Evolutionary conservation across 1,140 invertebrate species (phyloP).

Genomic region (Zaprionus ornatus): DNA sequence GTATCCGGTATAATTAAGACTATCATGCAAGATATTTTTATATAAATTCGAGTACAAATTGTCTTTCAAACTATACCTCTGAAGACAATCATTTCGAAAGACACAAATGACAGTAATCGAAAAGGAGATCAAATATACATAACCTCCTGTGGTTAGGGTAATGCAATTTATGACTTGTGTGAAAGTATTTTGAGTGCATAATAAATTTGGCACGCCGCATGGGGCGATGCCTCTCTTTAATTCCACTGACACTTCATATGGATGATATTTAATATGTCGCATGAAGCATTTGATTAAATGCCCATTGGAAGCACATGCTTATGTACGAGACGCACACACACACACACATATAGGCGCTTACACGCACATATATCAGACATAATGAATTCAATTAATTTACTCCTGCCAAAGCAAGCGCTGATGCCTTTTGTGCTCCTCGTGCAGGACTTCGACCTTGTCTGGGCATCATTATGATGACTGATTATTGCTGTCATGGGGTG

Average conservation of each 20-base stretch:
- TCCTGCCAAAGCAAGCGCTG: slow-evolving; percentile 52
- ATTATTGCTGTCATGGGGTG: slow-evolving; percentile 57
- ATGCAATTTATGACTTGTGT: neutral
- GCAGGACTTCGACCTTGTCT: slow-evolving; percentile 53
- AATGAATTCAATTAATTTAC: slow-evolving; percentile 81
- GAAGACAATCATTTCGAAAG: too few species aligned
- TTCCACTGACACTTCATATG: slow-evolving; percentile 16
- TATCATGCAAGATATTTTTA: too few species aligned
- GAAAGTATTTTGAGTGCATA: slow-evolving; percentile 4
- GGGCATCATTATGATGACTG: slow-evolving; percentile 76
- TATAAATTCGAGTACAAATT: too few species aligned
- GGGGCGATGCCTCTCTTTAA: slow-evolving; percentile 21
- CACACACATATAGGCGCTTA: slow-evolving; percentile 20
- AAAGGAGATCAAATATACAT: neutral
- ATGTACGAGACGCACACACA: slow-evolving; percentile 13
- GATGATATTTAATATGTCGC: slow-evolving; percentile 35
- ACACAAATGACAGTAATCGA: neutral
- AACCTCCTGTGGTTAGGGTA: neutral
- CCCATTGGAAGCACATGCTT: slow-evolving; percentile 53
- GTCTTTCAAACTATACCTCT: too few species aligned
- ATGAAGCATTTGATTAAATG: slow-evolving; percentile 66
- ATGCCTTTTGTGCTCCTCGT: slow-evolving; percentile 18
- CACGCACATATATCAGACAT: slow-evolving; percentile 63
- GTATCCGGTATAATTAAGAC: too few species aligned
- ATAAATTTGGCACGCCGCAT: slow-evolving; percentile 21